phyloP scores from a whole-genome alignment of 2,888 invertebrate species.

The Scotopteryx bipunctaria region DNA sequence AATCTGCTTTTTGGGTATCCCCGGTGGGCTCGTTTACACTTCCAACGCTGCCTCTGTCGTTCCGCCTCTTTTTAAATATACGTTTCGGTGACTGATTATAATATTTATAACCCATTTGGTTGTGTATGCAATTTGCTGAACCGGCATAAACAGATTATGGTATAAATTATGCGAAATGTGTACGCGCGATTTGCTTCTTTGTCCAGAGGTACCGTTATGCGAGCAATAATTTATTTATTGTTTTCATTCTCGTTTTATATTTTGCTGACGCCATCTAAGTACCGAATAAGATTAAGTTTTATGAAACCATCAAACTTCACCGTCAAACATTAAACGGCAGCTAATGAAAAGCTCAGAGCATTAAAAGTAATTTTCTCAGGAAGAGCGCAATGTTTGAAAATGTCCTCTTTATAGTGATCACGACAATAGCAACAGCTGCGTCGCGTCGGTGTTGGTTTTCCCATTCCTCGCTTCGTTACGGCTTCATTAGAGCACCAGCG shows the following conservation, averaged over 20 bases:
- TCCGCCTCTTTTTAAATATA: constrained; percentile 28
- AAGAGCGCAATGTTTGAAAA: constrained; percentile 51
- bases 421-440: constrained; percentile 69
- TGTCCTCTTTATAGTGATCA: constrained; percentile 56
- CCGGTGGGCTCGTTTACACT: constrained; percentile 39
- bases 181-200: constrained; percentile 15
- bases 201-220: not conserved
- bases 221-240: constrained; percentile 24
- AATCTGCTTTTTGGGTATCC: constrained; percentile 65
- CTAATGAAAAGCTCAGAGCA: constrained; percentile 41
- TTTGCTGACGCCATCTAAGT: constrained; percentile 12
- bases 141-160: constrained; percentile 26
- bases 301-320: constrained; percentile 27
- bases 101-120: constrained; percentile 22
- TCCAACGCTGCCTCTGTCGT: constrained; percentile 24
- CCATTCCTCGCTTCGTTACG: constrained; percentile 67
- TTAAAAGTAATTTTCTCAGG: constrained; percentile 44
- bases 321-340: constrained; percentile 31
- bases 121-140: constrained; percentile 23
- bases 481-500: constrained; percentile 69
- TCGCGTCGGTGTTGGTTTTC: constrained; percentile 64
- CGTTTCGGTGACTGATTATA: constrained; percentile 34
- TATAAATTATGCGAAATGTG: constrained; percentile 22
- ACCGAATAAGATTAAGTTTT: constrained; percentile 24
- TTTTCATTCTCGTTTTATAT: constrained; percentile 15